Conservation (phyloP, 1,140 invertebrate genomes). For the Hycleus phaleratus region DNA sequence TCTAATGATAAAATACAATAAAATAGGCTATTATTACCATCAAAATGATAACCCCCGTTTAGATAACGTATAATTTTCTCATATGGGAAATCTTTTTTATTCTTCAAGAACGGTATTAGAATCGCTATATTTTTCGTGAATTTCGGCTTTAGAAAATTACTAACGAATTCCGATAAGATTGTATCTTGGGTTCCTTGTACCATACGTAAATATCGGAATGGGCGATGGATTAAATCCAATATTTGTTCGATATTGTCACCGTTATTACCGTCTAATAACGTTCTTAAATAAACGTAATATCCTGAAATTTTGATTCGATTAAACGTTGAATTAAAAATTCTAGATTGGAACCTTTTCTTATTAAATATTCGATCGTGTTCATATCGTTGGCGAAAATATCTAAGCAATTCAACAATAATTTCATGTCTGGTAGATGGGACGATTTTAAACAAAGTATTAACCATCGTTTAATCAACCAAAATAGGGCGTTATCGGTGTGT, state of each 20-base stretch:
- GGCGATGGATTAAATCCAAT: constrained; percentile 67
- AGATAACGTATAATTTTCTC: constrained; percentile 44
- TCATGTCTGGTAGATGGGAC: constrained; percentile 35
- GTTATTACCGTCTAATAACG: constrained; percentile 54
- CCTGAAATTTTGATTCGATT: constrained; percentile 29
- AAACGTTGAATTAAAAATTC: no score
- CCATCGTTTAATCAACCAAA: constrained; percentile 54
- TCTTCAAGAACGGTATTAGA: constrained; percentile 45
- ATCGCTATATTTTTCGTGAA: constrained; percentile 43
- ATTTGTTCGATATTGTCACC: constrained; percentile 52
- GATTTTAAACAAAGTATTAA: constrained; percentile 49
- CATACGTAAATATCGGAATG: constrained; percentile 48
- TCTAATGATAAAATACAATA: constrained; percentile 61
- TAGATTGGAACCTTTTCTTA: constrained; percentile 22
- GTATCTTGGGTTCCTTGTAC: constrained; percentile 19
- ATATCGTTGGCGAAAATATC: constrained; percentile 26
- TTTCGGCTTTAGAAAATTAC: constrained; percentile 29
- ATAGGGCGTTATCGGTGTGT: constrained; percentile 39
- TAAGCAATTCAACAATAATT: constrained; percentile 22
- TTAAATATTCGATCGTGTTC: constrained; percentile 25
- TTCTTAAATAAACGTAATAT: constrained; percentile 67
- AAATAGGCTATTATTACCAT: constrained; percentile 43
- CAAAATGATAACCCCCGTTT: constrained; percentile 35
- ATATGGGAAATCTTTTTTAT: constrained; percentile 44
- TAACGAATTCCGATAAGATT: constrained; percentile 39